Conservation (phyloP, 2,797 vertebrate genomes). For the Dendrocincla fuliginosa region DNA sequence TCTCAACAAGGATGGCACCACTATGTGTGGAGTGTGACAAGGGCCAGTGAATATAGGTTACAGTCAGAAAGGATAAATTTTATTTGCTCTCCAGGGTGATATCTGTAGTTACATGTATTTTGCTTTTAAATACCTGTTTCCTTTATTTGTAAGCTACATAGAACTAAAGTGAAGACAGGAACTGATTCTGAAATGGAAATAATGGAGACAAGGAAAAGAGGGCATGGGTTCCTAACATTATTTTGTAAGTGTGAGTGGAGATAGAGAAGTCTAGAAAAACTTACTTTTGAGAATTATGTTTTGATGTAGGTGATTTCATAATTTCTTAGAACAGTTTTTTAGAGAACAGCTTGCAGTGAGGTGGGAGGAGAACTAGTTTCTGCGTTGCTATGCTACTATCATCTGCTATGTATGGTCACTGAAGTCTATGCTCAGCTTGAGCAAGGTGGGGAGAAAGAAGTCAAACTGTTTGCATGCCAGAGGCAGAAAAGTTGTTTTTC, state of each 20-base stretch:
- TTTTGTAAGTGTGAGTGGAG: neutral
- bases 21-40: neutral
- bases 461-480: neutral
- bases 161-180: neutral
- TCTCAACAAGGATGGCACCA: neutral
- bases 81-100: neutral
- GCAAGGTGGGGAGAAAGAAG: neutral
- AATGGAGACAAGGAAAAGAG: neutral
- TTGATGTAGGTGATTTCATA: neutral
- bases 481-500: neutral
- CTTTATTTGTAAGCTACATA: neutral
- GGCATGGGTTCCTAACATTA: too few species aligned
- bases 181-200: neutral
- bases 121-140: neutral
- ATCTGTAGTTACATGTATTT: neutral
- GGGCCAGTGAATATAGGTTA: neutral
- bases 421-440: neutral
- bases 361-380: neutral
- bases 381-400: fast-evolving
- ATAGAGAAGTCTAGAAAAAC: neutral
- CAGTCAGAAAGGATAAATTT: neutral
- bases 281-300: neutral
- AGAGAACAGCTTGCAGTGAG: neutral
- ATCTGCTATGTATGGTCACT: neutral
- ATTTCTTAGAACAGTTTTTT: neutral